These are phyloP conservation scores for Dinomys branickii DNA, from an alignment of 2,113 vertebrate species.

Conservation along the genomic window DNA sequence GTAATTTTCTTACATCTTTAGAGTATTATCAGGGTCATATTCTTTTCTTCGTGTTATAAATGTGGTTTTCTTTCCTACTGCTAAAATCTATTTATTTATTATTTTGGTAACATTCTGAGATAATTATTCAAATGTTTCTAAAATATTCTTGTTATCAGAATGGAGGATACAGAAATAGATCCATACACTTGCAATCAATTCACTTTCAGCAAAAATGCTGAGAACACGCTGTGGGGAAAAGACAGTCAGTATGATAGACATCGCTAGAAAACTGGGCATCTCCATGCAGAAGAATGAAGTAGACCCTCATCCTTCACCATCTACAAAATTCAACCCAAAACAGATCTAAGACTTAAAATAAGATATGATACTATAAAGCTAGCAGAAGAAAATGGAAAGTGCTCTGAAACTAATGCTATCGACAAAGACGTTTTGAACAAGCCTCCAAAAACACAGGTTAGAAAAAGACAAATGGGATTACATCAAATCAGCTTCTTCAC, in stretches of 20 bases:
- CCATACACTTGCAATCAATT: background rate
- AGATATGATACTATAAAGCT: background rate
- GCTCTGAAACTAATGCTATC: background rate
- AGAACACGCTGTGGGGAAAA: background rate
- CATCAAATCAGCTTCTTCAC: background rate
- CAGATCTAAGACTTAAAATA: background rate
- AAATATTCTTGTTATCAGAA: background rate
- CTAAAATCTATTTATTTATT: slow-evolving; percentile 13
- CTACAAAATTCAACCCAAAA: background rate
- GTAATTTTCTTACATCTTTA: slow-evolving; percentile 23
- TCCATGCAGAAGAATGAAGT: background rate
- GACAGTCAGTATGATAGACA: too few species aligned
- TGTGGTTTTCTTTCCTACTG: background rate
- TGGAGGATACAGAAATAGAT: background rate
- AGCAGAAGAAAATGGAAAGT: background rate
- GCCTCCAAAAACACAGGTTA: background rate
- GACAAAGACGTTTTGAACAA: background rate
- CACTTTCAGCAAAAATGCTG: background rate
- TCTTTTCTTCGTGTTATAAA: slow-evolving; percentile 25
- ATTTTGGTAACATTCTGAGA: slow-evolving; percentile 5
- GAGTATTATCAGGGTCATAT: slow-evolving; percentile 19
- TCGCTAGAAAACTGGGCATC: background rate
- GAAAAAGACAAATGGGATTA: background rate
- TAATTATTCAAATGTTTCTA: slow-evolving; percentile 34
- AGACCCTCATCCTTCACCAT: background rate